phyloP scores from a whole-genome alignment of 2,797 vertebrate genomes.

The Labroides dimidiatus region DNA sequence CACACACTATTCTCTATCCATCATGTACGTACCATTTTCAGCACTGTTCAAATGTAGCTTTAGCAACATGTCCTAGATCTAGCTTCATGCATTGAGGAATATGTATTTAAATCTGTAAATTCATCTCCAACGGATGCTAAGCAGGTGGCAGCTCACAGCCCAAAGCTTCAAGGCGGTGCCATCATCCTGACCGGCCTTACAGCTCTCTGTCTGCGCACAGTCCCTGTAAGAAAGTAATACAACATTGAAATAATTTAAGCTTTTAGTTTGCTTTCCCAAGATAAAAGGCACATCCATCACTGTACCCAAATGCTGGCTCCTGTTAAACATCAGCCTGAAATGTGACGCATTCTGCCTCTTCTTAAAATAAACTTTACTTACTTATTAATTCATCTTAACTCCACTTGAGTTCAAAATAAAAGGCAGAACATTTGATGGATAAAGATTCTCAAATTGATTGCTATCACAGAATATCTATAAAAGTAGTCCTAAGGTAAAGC shows the following conservation, averaged over 20 bases:
- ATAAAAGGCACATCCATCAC: too few species aligned
- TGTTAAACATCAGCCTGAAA: too few species aligned
- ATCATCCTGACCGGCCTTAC: slow-evolving; percentile 76
- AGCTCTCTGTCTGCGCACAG: slow-evolving; percentile 62
- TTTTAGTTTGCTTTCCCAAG: background rate
- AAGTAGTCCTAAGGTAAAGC: too few species aligned
- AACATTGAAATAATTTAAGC: background rate
- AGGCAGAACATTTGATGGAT: too few species aligned
- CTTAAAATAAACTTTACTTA: too few species aligned
- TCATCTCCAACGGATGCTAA: slow-evolving; percentile 82
- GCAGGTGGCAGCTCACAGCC: slow-evolving; percentile 82
- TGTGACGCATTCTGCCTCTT: too few species aligned
- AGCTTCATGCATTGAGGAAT: background rate
- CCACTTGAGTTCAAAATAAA: too few species aligned
- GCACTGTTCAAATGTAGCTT: background rate
- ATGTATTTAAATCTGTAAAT: background rate
- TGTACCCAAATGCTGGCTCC: too few species aligned
- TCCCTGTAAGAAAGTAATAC: slow-evolving; percentile 54
- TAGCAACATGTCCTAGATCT: background rate
- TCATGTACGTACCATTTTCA: background rate
- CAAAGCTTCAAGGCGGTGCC: slow-evolving; percentile 78
- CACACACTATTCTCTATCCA: background rate
- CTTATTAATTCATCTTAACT: too few species aligned
- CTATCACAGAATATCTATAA: too few species aligned
- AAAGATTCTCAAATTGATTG: too few species aligned